Conservation (phyloP, 2,113 vertebrate species). For the Mesocricetus auratus region DNA sequence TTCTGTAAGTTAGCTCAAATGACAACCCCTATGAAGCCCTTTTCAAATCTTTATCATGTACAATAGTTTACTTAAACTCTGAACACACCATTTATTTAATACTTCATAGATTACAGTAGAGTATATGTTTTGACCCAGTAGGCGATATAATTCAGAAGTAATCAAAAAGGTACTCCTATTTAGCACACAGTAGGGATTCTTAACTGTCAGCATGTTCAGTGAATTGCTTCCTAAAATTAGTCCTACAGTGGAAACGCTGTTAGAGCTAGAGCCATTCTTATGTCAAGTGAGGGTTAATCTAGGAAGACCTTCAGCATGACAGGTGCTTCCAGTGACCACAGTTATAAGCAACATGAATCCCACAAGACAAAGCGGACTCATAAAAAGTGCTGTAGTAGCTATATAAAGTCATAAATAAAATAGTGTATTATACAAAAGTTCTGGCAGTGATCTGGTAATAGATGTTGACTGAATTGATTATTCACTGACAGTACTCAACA, state of each 20-base stretch:
- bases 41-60: not conserved
- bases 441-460: conserved; percentile 89
- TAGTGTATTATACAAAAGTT: conserved; percentile 83
- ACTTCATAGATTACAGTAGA: not conserved
- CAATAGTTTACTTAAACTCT: conserved; percentile 14
- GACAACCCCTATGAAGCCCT: not conserved
- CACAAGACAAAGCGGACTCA: conserved; percentile 7
- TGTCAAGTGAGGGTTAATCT: not conserved
- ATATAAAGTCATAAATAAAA: conserved; percentile 79
- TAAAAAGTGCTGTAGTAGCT: conserved; percentile 67
- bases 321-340: conserved; percentile 41
- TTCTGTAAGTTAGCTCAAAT: conserved; percentile 51
- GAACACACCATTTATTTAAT: conserved; percentile 1
- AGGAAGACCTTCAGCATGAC: not conserved
- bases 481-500: conserved; percentile 89
- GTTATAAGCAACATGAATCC: conserved; percentile 44
- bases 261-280: not conserved
- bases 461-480: conserved; percentile 94
- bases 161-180: not conserved
- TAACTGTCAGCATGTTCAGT: not conserved
- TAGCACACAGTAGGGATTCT: not conserved
- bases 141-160: not conserved
- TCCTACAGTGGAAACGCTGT: not conserved
- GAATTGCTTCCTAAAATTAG: conserved; percentile 15
- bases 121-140: not conserved